A percentile compares a stretch with the other conserved stretches of the same genome.
Conservation (phyloP, 2,797 vertebrate species). For the Tokudaia muenninki region DNA sequence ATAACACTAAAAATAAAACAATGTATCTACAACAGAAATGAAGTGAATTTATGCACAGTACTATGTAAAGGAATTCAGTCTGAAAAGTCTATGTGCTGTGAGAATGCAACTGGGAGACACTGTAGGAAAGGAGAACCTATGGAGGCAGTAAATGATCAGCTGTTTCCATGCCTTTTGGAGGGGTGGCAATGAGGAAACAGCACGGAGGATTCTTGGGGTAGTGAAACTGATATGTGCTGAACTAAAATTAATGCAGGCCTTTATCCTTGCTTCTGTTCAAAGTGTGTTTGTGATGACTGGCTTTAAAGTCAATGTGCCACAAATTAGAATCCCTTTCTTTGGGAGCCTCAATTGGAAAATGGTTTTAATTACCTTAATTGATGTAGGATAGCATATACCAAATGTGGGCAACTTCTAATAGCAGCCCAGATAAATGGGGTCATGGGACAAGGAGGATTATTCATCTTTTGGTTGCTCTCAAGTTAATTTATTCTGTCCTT, state of each 20-base stretch:
- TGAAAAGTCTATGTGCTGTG: not conserved
- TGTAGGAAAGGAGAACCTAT: not conserved
- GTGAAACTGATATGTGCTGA: not conserved
- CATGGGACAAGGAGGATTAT: not conserved
- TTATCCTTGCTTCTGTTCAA: not conserved
- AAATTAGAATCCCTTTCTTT: not conserved
- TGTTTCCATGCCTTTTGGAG: not conserved
- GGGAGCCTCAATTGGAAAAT: not conserved
- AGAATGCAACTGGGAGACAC: not conserved
- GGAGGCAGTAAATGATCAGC: not conserved
- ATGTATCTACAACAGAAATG: not conserved
- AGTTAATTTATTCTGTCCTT: not conserved
- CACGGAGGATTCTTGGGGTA: not conserved
- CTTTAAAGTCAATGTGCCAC: not conserved
- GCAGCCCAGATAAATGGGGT: not conserved
- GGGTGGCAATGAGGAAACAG: not conserved
- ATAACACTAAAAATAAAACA: not conserved
- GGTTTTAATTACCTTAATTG: not conserved
- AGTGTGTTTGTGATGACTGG: not conserved
- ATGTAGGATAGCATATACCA: not conserved
- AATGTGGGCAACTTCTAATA: not conserved
- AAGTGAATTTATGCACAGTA: no score
- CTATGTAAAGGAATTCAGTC: not conserved
- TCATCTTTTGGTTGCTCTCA: not conserved
- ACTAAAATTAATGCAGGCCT: not conserved